Conservation (phyloP, 1,140 invertebrate species). For the Drosophila jambulina region DNA sequence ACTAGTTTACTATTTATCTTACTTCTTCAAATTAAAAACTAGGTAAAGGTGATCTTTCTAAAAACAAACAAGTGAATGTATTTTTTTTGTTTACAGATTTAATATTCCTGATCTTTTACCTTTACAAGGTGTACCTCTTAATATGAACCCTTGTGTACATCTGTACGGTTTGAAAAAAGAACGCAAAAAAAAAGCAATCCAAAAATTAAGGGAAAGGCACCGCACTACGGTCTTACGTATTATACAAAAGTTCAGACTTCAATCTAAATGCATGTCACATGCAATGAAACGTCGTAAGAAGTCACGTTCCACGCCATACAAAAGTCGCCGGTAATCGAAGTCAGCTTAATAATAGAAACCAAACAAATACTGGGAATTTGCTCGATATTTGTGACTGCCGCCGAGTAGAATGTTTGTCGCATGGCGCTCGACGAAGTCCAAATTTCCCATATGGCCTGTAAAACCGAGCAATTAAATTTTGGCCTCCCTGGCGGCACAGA, state of each 20-base stretch:
- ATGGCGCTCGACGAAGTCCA: conserved; percentile 14
- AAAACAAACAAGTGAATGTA: no score
- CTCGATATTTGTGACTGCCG: conserved; percentile 19
- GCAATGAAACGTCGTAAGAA: conserved; percentile 49
- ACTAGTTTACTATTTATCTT: no score
- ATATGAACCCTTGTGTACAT: conserved; percentile 18
- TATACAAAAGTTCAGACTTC: conserved; percentile 3
- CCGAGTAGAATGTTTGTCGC: conserved; percentile 44
- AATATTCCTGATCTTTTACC: no score
- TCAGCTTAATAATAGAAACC: conserved; percentile 34
- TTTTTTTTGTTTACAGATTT: no score
- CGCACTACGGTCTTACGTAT: conserved; percentile 6
- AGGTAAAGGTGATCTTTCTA: no score
- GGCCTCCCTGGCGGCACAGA: conserved; percentile 11
- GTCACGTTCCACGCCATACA: conserved; percentile 63
- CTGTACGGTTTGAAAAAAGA: conserved; percentile 28
- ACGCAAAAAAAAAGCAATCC: conserved; percentile 28
- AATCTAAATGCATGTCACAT: conserved; percentile 74
- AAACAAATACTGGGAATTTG: conserved; percentile 23
- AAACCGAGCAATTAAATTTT: conserved; percentile 60
- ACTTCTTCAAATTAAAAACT: no score
- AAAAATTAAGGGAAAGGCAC: conserved; percentile 18
- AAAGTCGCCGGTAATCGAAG: conserved; percentile 71
- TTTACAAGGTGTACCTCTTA: neutral
- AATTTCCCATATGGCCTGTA: conserved; percentile 73